phyloP scores from a whole-genome alignment of 2,113 vertebrate genomes.

The Corapipo altera region DNA sequence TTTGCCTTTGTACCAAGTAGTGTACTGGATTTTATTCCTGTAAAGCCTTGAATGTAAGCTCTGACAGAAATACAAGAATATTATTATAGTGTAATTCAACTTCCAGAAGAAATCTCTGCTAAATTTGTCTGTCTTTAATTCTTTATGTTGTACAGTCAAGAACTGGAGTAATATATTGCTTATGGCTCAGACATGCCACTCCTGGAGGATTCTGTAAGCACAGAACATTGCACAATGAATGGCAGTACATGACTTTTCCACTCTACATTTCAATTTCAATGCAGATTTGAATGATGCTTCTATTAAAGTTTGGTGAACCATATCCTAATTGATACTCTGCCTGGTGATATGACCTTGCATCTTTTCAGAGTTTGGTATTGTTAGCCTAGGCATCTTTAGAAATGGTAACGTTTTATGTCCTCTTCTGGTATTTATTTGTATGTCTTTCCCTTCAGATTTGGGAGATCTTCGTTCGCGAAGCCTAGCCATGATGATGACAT shows the following conservation, averaged over 20 bases:
- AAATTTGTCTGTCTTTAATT: background rate
- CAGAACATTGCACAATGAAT: background rate
- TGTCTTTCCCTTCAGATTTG: background rate
- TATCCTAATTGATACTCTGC: background rate
- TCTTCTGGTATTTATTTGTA: background rate
- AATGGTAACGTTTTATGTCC: background rate
- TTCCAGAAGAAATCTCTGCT: background rate
- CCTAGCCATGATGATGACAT: background rate
- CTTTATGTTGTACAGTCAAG: background rate
- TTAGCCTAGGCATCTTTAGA: background rate
- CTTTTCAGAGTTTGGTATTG: background rate
- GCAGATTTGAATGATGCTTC: background rate
- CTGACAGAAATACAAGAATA: background rate
- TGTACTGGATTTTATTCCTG: background rate
- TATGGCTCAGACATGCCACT: background rate
- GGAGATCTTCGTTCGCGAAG: too few species aligned
- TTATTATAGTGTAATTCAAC: background rate
- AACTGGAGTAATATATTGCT: background rate
- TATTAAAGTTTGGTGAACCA: background rate
- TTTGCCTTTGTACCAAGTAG: background rate
- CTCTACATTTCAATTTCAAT: background rate
- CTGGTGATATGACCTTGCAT: background rate
- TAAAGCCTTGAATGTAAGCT: background rate
- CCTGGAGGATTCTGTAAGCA: background rate
- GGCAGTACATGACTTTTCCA: background rate